These are phyloP conservation scores for Venusia cambrica DNA, from an alignment of 2,888 invertebrate genomes.

Conservation along the genomic window DNA sequence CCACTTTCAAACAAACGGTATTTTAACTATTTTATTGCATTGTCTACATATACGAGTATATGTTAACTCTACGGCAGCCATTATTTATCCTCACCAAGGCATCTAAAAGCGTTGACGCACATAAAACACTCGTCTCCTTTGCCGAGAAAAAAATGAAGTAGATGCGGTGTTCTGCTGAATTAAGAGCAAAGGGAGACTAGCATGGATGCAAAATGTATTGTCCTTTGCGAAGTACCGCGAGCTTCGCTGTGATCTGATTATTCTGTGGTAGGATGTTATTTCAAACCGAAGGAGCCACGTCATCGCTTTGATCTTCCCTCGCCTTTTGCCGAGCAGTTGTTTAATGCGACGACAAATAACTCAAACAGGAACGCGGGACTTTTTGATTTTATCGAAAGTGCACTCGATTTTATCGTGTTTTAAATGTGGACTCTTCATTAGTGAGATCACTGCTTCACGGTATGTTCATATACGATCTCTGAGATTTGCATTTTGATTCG, in stretches of 20 bases:
- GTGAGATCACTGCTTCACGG: conserved; percentile 57
- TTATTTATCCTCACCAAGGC: conserved; percentile 27
- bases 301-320: conserved; percentile 71
- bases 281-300: conserved; percentile 59
- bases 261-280: conserved; percentile 58
- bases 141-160: conserved; percentile 6
- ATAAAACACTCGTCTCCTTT: conserved; percentile 10
- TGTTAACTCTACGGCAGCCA: conserved; percentile 35
- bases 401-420: conserved; percentile 58
- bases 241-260: conserved; percentile 19
- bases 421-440: conserved; percentile 70
- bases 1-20: conserved; percentile 42
- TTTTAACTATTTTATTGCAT: conserved; percentile 48
- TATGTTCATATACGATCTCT: conserved; percentile 42
- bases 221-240: conserved; percentile 14
- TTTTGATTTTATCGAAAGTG: conserved; percentile 68
- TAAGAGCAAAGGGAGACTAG: conserved; percentile 8
- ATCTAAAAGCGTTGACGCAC: conserved; percentile 23
- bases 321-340: conserved; percentile 71
- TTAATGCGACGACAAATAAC: conserved; percentile 79
- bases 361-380: conserved; percentile 62
- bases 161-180: conserved; percentile 11
- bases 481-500: conserved; percentile 45
- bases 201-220: conserved; percentile 29
- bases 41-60: conserved; percentile 54